These are phyloP conservation scores for Sceloporus undulatus DNA, from an alignment of 2,113 vertebrate species.

Conservation along the genomic window DNA sequence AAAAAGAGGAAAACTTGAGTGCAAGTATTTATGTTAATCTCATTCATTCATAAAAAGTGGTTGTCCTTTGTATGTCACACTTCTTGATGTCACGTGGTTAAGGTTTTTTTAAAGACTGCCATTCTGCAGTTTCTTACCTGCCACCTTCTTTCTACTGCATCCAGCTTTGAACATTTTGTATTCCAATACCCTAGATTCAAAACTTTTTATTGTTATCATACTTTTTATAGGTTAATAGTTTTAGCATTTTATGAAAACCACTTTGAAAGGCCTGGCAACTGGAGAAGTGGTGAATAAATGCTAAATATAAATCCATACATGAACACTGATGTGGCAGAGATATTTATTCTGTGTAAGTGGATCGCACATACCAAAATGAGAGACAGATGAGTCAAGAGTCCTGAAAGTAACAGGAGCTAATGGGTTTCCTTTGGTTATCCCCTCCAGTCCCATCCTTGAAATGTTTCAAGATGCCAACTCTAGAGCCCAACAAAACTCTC, in stretches of 20 bases:
- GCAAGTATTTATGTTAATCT: not conserved
- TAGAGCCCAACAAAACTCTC: not conserved
- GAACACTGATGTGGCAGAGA: not conserved
- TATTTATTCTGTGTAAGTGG: not conserved
- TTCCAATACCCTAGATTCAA: not conserved
- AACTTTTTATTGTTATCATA: not conserved
- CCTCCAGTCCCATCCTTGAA: not conserved
- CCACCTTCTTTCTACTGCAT: not conserved
- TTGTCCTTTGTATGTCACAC: not conserved
- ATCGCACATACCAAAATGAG: not conserved
- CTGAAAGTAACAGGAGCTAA: not conserved
- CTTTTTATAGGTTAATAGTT: not conserved
- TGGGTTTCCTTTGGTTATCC: not conserved
- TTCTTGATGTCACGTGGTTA: not conserved
- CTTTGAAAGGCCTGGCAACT: not conserved
- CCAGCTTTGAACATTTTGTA: not conserved
- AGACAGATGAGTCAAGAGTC: not conserved
- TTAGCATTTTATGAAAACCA: not conserved
- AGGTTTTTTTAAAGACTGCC: not conserved
- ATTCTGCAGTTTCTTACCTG: not conserved
- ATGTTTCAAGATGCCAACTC: not conserved
- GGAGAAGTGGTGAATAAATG: not conserved
- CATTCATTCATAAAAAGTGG: not conserved
- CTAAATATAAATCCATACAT: not conserved
- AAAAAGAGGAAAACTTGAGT: not conserved